Evolutionary conservation across 2,888 invertebrate species (phyloP).

Genomic region (Eupithecia dodoneata): DNA sequence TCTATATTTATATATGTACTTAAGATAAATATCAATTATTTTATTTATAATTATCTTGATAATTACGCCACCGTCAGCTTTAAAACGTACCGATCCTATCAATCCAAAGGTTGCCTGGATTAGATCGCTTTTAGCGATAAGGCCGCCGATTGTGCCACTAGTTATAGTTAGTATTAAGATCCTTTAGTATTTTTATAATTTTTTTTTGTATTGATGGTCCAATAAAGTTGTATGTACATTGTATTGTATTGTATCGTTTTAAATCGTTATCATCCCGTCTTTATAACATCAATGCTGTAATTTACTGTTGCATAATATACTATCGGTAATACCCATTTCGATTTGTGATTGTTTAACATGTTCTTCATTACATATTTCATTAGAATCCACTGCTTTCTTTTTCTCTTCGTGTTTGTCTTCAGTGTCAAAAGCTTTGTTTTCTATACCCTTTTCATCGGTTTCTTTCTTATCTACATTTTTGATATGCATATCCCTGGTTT

Average conservation of each 20-base stretch:
- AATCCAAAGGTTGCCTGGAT: too few relatives aligned
- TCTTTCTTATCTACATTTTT: conserved; percentile 48
- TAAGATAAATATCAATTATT: too few relatives aligned
- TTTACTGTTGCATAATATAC: conserved; percentile 73
- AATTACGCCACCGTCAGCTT: too few relatives aligned
- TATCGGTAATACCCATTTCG: conserved; percentile 75
- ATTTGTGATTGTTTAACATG: conserved; percentile 68
- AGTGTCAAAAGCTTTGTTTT: conserved; percentile 76
- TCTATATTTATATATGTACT: too few relatives aligned
- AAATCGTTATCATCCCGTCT: not conserved
- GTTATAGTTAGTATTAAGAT: too few relatives aligned
- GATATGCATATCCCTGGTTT: conserved; percentile 54
- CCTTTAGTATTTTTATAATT: too few relatives aligned
- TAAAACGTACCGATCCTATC: too few relatives aligned
- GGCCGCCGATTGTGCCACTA: too few relatives aligned
- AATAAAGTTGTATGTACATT: too few relatives aligned
- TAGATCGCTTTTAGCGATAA: too few relatives aligned
- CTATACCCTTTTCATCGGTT: conserved; percentile 63
- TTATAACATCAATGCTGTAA: conserved; percentile 47
- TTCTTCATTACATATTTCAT: conserved; percentile 50
- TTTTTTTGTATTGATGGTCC: too few relatives aligned
- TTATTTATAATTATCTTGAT: too few relatives aligned
- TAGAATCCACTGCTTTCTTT: conserved; percentile 45
- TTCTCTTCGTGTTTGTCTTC: conserved; percentile 65
- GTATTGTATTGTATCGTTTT: not conserved